phyloP scores from a whole-genome alignment of 2,113 vertebrate genomes.

The Neolamprologus kungweensis region DNA sequence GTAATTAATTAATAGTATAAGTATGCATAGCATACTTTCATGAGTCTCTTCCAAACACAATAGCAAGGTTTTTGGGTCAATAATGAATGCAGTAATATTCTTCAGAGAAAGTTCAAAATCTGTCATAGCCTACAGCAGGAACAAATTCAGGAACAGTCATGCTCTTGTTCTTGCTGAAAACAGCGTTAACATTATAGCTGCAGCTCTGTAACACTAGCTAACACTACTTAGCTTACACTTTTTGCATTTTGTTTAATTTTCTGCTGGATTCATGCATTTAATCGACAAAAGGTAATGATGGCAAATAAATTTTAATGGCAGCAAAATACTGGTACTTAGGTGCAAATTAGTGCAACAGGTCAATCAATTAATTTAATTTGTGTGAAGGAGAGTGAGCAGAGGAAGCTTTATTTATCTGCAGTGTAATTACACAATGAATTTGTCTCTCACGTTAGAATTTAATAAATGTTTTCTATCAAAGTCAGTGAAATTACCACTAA shows the following conservation, averaged over 20 bases:
- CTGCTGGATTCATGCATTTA: neutral
- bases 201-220: neutral
- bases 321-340: neutral
- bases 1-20: neutral
- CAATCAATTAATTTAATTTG: neutral
- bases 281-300: neutral
- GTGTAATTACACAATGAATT: neutral
- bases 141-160: neutral
- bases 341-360: neutral
- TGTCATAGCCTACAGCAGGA: neutral
- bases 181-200: neutral
- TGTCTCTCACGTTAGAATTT: neutral
- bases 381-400: neutral
- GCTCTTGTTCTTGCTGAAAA: neutral
- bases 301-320: neutral
- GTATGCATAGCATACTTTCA: neutral
- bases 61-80: neutral
- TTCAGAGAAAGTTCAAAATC: neutral
- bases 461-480: neutral
- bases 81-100: neutral
- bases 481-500: neutral
- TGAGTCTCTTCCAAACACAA: neutral
- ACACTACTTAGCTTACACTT: neutral
- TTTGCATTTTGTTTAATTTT: neutral
- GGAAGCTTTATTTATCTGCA: neutral